Evolutionary conservation across 2,797 vertebrate species (phyloP), one percentile per base, ranked within the genome.

Genomic region (Diceros bicornis): DNA sequence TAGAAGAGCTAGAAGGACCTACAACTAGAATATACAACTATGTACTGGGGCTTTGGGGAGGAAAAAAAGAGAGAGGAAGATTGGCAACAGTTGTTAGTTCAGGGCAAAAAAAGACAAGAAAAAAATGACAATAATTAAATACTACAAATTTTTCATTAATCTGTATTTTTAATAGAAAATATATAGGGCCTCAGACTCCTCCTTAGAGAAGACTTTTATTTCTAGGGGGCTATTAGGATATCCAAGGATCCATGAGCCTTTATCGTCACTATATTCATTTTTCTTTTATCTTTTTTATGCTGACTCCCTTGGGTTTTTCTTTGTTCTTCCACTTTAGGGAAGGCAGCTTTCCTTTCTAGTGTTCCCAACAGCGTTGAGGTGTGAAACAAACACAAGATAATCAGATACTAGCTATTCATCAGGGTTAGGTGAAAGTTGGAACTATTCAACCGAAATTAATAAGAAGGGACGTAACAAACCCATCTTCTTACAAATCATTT

Each of bases 371-470:
- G 27, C 44, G 29, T 13, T 81, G 75, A 92, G 37, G 41, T 86
- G 44, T 91, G 74, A 97, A 79, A 18, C 84, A 95, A 97, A 91
- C 79, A 71, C 12, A 61, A 64, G 66, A 79, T 34, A 78, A 74
- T 66, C 69, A 50, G 25, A 47, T 75, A 59, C 25, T 52, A 92
- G 57, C 88, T 92, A 96, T 96, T 97, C 71, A 79, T 93, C 93
- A 96, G 66, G 61, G 66, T 85, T 83, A 95, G 59, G 66, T 47
- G 41, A 91, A 82, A 96, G 59, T 90, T 74, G 59, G 44, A 96
- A 91, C 52, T 91, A 86, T 57, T 91, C 85, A 95, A 94, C 52
- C 4, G 4, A 97, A 96, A 93, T 97, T 98, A 96, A 93, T 87
- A 97, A 91, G 68, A 89, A 97, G 75, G 93, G 82, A 83, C 57